Base-by-base conservation (phyloP, 2,888 invertebrate genomes). In the Conus canariensis region DNA sequence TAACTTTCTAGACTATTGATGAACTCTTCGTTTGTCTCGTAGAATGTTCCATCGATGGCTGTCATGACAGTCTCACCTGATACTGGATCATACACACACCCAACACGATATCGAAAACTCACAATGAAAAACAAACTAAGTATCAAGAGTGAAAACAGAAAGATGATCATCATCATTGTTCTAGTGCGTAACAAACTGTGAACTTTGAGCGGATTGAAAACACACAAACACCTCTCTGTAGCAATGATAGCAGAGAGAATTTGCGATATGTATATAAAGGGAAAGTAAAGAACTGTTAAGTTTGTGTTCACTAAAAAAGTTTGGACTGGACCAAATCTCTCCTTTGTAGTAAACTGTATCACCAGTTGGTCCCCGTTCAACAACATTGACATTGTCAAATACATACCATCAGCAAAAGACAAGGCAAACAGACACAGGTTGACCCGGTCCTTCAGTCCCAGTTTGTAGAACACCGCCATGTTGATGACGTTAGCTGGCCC, bases 351-450 rank as follows among this genome's bases (percentile, higher is more conserved):
- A 22, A 74, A 74, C 25, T 74, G 74, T 10, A 74, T 22, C 0
- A 10, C 10, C 8, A 74, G 74, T n/a, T 74, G 74, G 19, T 74
- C 74, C n/a, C 74, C 25, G 10, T 74, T 22, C 2, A n/a, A 4
- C 74, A 74, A 1, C 4, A 74, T n/a, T 0, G 22, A n/a, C 74
- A 74, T 74, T 6, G 25, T n/a, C 74, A 74, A 25, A n/a, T 22
- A n/a, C 8, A 74, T 22, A 6, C 74, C 74, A 74, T 74, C 74
- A 22, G n/a, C n/a, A 22, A 74, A 10, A n/a, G 74, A 74, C 74
- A 74, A n/a, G n/a, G 74, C 10, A n/a, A 74, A 74, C 74, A 74
- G 74, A 74, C 74, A 74, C 74, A 74, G 22, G 74, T 74, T 74
- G 74, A 74, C n/a, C 10, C 74, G 74, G 10, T 74, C 74, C 10